Percentiles rank a stretch among this genome's conserved stretches.
These are phyloP conservation scores for Plodia interpunctella DNA, from an alignment of 1,140 invertebrate genomes.

Conservation along the genomic window DNA sequence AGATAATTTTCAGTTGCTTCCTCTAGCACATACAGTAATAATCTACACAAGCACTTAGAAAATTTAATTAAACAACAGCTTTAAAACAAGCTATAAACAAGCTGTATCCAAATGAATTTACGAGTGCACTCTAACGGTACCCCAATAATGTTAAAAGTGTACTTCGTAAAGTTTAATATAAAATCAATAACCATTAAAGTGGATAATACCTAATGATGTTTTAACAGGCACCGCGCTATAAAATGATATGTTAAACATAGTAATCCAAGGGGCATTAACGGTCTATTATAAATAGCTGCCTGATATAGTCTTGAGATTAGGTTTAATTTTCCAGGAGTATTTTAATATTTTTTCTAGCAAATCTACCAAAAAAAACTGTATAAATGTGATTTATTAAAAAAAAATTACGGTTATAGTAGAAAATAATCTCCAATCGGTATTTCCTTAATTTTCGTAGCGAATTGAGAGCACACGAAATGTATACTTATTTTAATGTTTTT, in stretches of 20 bases:
- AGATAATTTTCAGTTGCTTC: too few species aligned
- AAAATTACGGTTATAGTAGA: too few species aligned
- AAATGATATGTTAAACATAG: slow-evolving; percentile 42
- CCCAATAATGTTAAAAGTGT: slow-evolving; percentile 10
- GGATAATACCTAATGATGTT: slow-evolving; percentile 35
- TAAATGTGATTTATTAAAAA: too few species aligned
- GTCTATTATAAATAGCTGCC: slow-evolving; percentile 26
- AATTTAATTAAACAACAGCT: background rate
- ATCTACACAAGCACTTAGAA: background rate
- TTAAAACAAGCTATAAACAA: background rate
- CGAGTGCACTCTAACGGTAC: background rate
- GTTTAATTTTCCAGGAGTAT: background rate
- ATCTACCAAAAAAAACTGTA: background rate
- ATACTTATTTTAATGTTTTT: too few species aligned
- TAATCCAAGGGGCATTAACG: slow-evolving; percentile 39
- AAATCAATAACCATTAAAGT: slow-evolving; percentile 35
- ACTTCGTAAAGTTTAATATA: slow-evolving; percentile 16
- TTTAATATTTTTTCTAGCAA: background rate
- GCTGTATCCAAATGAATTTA: background rate
- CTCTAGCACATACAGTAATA: too few species aligned
- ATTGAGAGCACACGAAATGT: too few species aligned
- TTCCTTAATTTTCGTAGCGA: too few species aligned
- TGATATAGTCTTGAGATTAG: background rate
- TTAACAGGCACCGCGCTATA: slow-evolving; percentile 35
- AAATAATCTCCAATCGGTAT: too few species aligned